Percentiles rank a stretch among this genome's conserved stretches.
Evolutionary conservation across 2,797 vertebrate genomes (phyloP).

Genomic region (Coendou prehensilis): DNA sequence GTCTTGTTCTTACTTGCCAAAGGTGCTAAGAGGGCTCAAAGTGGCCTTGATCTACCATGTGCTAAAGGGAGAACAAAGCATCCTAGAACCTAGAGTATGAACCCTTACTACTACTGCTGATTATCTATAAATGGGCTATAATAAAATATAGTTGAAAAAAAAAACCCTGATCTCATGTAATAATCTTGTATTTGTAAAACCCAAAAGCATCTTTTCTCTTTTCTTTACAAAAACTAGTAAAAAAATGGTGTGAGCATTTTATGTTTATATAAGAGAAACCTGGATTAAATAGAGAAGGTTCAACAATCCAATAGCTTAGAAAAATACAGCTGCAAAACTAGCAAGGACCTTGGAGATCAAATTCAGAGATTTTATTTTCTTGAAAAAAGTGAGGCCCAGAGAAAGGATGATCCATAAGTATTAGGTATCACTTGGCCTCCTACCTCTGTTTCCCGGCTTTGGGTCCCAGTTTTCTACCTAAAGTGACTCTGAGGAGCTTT

Average conservation of each 20-base stretch:
- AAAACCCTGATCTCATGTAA: background rate
- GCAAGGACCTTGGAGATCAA: background rate
- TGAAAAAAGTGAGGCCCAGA: slow-evolving; percentile 1
- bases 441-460: background rate
- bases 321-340: slow-evolving; percentile 7
- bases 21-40: background rate
- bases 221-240: background rate
- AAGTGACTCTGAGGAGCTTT: background rate
- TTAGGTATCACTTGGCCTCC: background rate
- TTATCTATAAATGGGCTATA: background rate
- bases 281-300: slow-evolving; percentile 25
- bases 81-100: background rate
- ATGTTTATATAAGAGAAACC: background rate
- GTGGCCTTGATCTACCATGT: background rate
- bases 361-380: slow-evolving; percentile 10
- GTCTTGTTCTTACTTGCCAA: background rate
- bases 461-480: background rate
- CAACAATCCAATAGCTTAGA: background rate
- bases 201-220: background rate
- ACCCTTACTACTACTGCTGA: background rate
- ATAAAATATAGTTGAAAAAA: background rate
- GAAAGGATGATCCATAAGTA: background rate
- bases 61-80: background rate
- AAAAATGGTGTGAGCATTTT: background rate
- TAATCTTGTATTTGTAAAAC: slow-evolving; percentile 30